Evolutionary conservation across 2,797 vertebrate species (phyloP).

Genomic region (Crenuchus spilurus): DNA sequence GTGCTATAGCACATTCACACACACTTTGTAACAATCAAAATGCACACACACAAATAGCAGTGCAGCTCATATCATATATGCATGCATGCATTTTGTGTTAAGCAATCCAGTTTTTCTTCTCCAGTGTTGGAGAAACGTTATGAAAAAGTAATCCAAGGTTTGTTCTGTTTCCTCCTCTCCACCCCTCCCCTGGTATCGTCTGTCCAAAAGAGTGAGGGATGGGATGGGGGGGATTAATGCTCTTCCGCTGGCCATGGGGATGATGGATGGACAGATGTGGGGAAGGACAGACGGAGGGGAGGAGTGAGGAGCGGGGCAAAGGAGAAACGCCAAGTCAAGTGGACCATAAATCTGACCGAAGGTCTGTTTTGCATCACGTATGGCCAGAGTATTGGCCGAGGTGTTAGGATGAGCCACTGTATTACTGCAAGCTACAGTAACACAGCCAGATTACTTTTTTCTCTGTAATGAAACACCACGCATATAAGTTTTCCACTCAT

Average conservation of each 20-base stretch:
- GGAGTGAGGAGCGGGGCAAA: conserved; percentile 62
- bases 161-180: conserved; percentile 56
- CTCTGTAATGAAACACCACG: neutral
- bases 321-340: conserved; percentile 72
- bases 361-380: conserved; percentile 77
- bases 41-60: neutral
- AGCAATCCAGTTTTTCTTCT: conserved; percentile 42
- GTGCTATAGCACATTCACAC: too few species aligned
- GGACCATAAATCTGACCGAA: conserved; percentile 78
- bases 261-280: conserved; percentile 81
- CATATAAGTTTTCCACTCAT: neutral
- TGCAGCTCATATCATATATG: conserved; percentile 56
- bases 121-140: conserved; percentile 71
- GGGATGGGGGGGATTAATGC: conserved; percentile 80
- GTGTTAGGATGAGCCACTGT: conserved; percentile 57
- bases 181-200: conserved; percentile 64
- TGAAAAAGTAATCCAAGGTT: conserved; percentile 74
- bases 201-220: conserved; percentile 77
- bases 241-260: conserved; percentile 77
- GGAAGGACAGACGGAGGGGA: conserved; percentile 67
- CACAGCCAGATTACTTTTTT: neutral
- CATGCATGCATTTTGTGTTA: conserved; percentile 62
- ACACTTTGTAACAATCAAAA: too few species aligned
- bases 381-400: conserved; percentile 71
- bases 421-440: conserved; percentile 23